These are phyloP conservation scores for Leucoraja erinaceus DNA, from an alignment of 2,113 vertebrate species.

Conservation along the genomic window DNA sequence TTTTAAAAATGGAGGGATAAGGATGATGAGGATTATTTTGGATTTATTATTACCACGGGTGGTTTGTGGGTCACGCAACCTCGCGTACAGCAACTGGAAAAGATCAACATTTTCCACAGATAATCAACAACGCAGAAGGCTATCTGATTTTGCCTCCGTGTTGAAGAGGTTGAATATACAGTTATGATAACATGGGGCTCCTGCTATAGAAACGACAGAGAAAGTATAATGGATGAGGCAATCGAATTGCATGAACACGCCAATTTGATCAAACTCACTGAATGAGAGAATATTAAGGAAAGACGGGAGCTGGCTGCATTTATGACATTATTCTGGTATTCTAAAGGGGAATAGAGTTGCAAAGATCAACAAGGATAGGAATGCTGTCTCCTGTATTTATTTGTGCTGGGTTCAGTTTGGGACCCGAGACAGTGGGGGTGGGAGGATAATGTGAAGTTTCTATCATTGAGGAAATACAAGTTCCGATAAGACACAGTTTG, in stretches of 20 bases:
- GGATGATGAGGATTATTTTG: neutral
- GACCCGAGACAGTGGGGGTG: neutral
- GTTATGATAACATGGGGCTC: too few relatives aligned
- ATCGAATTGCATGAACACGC: neutral
- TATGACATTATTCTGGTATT: neutral
- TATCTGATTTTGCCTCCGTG: too few relatives aligned
- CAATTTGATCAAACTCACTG: neutral
- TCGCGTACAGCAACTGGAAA: neutral
- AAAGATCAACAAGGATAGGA: neutral
- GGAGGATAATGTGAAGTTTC: too few relatives aligned
- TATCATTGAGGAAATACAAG: too few relatives aligned
- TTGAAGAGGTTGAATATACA: neutral
- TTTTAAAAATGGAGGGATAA: neutral
- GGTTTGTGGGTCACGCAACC: neutral
- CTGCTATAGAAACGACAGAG: neutral
- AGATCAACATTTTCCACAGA: neutral
- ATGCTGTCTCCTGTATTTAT: neutral
- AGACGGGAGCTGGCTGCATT: too few relatives aligned
- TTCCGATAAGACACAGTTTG: neutral
- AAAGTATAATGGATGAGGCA: neutral
- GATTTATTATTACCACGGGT: too few relatives aligned
- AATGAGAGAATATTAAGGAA: too few relatives aligned
- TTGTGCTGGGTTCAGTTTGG: neutral
- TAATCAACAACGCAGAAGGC: neutral
- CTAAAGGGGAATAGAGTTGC: neutral